phyloP scores from a whole-genome alignment of 2,113 vertebrate genomes.

The Chloebia gouldiae region DNA sequence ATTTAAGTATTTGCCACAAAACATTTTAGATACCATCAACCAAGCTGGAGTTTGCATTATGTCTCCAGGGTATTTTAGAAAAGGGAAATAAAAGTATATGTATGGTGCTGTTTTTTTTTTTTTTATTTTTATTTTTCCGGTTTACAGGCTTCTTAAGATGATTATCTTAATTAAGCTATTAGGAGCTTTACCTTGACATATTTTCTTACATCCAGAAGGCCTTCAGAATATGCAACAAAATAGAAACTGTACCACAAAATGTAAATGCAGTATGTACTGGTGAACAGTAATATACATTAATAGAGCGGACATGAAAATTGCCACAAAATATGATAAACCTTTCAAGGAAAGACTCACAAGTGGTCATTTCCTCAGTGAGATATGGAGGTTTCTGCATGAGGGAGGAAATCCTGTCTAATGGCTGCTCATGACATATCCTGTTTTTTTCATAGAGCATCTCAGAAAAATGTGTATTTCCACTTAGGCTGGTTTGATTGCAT shows the following conservation, averaged over 20 bases:
- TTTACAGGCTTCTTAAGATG: background rate
- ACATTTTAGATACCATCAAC: background rate
- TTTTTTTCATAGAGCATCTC: constrained; percentile 38
- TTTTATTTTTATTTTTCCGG: background rate
- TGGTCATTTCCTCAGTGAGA: constrained; percentile 40
- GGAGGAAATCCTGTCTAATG: constrained; percentile 41
- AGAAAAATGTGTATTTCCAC: constrained; percentile 16
- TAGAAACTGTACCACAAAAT: constrained; percentile 37
- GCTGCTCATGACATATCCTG: constrained; percentile 43
- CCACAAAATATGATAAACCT: constrained; percentile 53
- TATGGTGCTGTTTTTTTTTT: background rate
- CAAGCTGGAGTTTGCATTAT: background rate
- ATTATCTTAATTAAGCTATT: background rate
- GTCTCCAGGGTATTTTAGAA: background rate
- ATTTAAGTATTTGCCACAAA: background rate
- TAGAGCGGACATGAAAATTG: constrained; percentile 16
- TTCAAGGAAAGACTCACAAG: constrained; percentile 52
- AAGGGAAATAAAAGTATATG: background rate
- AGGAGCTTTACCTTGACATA: background rate
- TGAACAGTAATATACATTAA: constrained; percentile 7
- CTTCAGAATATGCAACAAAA: constrained; percentile 36
- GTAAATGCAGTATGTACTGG: background rate
- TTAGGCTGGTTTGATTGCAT: background rate
- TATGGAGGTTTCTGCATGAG: constrained; percentile 28
- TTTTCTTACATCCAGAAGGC: background rate